Conservation (phyloP, 2,888 invertebrate genomes). For the Heteromurus nitidus region DNA sequence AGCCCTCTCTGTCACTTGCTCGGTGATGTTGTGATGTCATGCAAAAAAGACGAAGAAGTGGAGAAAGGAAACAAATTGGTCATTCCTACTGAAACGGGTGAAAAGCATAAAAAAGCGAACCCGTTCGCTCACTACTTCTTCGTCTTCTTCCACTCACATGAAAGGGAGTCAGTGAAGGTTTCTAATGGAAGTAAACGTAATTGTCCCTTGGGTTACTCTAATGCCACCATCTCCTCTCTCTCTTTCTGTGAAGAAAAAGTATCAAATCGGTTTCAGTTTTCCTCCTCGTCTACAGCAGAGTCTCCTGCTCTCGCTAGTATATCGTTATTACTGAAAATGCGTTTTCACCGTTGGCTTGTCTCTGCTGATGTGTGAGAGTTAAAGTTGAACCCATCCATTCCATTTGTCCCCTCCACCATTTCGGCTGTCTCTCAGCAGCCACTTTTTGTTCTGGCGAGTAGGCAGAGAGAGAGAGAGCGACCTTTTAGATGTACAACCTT, state of each 20-base stretch:
- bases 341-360: conserved; percentile 41
- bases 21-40: conserved; percentile 72
- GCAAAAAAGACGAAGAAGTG: conserved; percentile 64
- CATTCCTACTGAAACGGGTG: conserved; percentile 67
- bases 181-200: conserved; percentile 72
- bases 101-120: conserved; percentile 37
- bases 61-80: conserved; percentile 72
- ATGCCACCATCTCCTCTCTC: conserved; percentile 63
- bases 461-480: too few relatives aligned
- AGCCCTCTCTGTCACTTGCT: conserved; percentile 36
- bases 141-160: conserved; percentile 36
- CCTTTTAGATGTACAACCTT: conserved; percentile 26
- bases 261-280: conserved; percentile 50
- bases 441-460: conserved; percentile 51
- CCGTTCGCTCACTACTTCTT: conserved; percentile 28
- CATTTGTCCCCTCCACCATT: conserved; percentile 33
- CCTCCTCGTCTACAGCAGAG: conserved; percentile 16
- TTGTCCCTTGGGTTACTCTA: conserved; percentile 72
- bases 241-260: conserved; percentile 28
- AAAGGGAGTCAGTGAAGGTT: conserved; percentile 61
- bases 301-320: too few relatives aligned
- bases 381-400: conserved; percentile 37
- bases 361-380: conserved; percentile 17
- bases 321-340: conserved; percentile 50
- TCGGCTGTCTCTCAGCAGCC: conserved; percentile 52